Base-by-base conservation (phyloP, 2,797 vertebrate genomes). In the Smutsia temminckii region DNA sequence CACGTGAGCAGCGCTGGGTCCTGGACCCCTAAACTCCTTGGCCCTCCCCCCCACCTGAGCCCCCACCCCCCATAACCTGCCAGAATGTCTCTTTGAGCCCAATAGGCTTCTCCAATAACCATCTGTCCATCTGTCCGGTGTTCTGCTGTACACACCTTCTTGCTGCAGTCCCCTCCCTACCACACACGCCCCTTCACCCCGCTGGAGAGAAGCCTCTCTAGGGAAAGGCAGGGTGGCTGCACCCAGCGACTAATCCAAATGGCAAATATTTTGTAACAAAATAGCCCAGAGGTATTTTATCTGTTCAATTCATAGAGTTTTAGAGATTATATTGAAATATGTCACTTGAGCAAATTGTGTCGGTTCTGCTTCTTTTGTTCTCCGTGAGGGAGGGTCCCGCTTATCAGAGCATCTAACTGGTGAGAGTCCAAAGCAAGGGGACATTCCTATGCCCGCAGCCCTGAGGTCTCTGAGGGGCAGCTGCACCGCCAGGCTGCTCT, bases 201-300 rank as follows among this genome's bases (percentile, higher is more conserved):
- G 0, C 9, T 0, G 57, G 68, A 97, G 96, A 98, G 94, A 97
- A 95, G 92, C 83, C 97, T 98, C 97, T 97, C 98, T 95, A 86
- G 98, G 97, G 96, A 98, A 98, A 97, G 98, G 97, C 49, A 92
- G 98, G 96, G 97, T 91, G 97, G 93, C 97, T 97, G 97, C 97
- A 98, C 98, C 98, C 97, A 98, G 98, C 85, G 27, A 98, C 97
- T 93, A 97, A 96, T 98, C 97, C 98, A 98, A 98, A 98, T 95
- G 98, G 98, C 97, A 98, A 98, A 98, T 98, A 98, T 98, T 99
- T 98, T 99, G 98, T 99, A 98, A 98, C 95, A 97, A 97, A 98
- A 98, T 98, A 98, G 98, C 98, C 97, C 98, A 98, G 98, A 98
- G 97, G 98, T 98, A 98, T 99, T 99, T 99, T 98, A 98, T 98